A percentile compares a stretch with the other conserved stretches of the same genome.
These are phyloP conservation scores for Rhyacophila brunnea DNA, from an alignment of 1,140 invertebrate species.

Conservation along the genomic window DNA sequence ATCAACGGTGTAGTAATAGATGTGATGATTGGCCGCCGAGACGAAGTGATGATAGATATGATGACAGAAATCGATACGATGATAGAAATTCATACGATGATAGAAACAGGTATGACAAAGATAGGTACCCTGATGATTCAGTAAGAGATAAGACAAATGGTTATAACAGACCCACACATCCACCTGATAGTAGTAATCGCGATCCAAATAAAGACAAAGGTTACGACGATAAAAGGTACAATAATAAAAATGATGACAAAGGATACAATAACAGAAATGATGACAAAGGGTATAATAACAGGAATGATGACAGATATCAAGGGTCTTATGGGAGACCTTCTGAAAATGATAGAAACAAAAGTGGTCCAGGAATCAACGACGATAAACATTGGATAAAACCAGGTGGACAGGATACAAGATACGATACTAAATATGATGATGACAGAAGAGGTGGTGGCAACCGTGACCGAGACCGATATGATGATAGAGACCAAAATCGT, in stretches of 20 bases:
- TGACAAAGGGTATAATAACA: slow-evolving; percentile 20
- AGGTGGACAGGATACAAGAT: slow-evolving; percentile 8
- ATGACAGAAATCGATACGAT: slow-evolving; percentile 14
- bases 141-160: slow-evolving; percentile 13
- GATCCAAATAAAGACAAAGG: slow-evolving; percentile 5
- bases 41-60: slow-evolving; percentile 23
- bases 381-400: slow-evolving; percentile 25
- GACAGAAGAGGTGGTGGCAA: slow-evolving; percentile 24
- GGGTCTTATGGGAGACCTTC: slow-evolving; percentile 26
- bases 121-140: slow-evolving; percentile 31
- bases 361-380: slow-evolving; percentile 23
- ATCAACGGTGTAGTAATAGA: slow-evolving; percentile 17
- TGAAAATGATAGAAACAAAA: slow-evolving; percentile 33
- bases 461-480: slow-evolving; percentile 2
- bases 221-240: slow-evolving; percentile 8
- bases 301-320: slow-evolving; percentile 27
- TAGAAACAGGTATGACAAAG: slow-evolving; percentile 23
- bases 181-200: neutral
- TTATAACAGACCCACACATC: slow-evolving; percentile 16
- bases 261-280: slow-evolving; percentile 10
- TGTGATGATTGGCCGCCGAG: slow-evolving; percentile 30
- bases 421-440: slow-evolving; percentile 15
- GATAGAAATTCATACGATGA: neutral
- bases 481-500: slow-evolving; percentile 11
- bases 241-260: slow-evolving; percentile 1